These are phyloP conservation scores for Galleria mellonella DNA, from an alignment of 1,140 invertebrate genomes.

Conservation along the genomic window DNA sequence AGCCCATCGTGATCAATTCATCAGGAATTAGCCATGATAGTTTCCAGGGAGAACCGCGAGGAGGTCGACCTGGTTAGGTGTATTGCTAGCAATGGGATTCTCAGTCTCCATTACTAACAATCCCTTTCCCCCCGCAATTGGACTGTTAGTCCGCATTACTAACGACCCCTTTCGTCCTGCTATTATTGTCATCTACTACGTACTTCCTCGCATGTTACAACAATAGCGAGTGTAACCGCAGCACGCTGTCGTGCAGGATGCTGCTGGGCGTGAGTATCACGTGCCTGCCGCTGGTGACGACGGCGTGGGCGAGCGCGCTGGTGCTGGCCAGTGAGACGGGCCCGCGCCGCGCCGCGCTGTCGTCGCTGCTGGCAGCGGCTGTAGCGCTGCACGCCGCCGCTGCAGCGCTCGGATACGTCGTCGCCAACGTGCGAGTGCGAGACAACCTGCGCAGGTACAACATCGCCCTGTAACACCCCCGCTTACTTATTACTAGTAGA, in stretches of 20 bases:
- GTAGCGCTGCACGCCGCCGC: slow-evolving; percentile 84
- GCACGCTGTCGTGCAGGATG: slow-evolving; percentile 25
- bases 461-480: not conserved
- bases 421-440: slow-evolving; percentile 85
- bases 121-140: too few relatives aligned
- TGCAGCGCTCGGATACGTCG: slow-evolving; percentile 88
- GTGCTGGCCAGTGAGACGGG: slow-evolving; percentile 51
- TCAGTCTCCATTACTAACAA: too few relatives aligned
- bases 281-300: slow-evolving; percentile 42
- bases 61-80: too few relatives aligned
- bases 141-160: too few relatives aligned
- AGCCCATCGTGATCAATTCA: too few relatives aligned
- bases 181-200: not conserved
- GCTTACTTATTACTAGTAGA: not conserved
- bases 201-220: not conserved
- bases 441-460: slow-evolving; percentile 77
- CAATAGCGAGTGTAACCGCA: not conserved
- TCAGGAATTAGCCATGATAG: too few relatives aligned
- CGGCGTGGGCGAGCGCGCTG: slow-evolving; percentile 51
- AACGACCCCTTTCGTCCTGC: too few relatives aligned
- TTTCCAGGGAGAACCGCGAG: too few relatives aligned
- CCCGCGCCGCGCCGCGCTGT: slow-evolving; percentile 73
- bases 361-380: slow-evolving; percentile 82
- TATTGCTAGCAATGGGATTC: too few relatives aligned
- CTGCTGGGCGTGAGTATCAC: slow-evolving; percentile 46